Evolutionary conservation across 2,888 invertebrate species (phyloP).

Genomic region (Drosophila siamana): DNA sequence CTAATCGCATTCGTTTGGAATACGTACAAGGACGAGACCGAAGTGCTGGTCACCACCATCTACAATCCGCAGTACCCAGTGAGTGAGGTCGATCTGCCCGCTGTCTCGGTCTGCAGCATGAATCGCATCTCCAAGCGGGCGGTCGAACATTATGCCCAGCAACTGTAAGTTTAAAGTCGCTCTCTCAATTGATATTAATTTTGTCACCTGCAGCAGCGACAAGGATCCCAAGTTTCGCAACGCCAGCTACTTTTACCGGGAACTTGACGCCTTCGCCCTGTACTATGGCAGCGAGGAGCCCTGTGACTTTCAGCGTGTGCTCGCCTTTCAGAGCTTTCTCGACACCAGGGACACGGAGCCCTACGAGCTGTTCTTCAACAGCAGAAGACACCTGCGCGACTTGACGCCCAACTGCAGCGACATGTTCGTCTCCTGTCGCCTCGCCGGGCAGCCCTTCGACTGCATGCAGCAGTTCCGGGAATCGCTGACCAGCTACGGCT

Average conservation of each 20-base stretch:
- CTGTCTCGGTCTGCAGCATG: constrained; percentile 87
- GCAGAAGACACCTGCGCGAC: constrained; percentile 63
- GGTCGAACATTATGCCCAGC: constrained; percentile 80
- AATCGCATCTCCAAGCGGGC: constrained; percentile 86
- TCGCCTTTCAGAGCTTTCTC: constrained; percentile 80
- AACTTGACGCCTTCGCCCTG: constrained; percentile 70
- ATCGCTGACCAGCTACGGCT: constrained; percentile 84
- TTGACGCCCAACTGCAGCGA: constrained; percentile 84
- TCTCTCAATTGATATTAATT: not conserved
- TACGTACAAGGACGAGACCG: constrained; percentile 58
- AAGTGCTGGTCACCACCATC: constrained; percentile 70
- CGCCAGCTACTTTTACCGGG: constrained; percentile 58
- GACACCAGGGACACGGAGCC: constrained; percentile 74
- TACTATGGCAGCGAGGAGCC: constrained; percentile 62
- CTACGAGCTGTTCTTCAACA: constrained; percentile 77
- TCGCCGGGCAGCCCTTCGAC: constrained; percentile 65
- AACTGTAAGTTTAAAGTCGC: constrained; percentile 78
- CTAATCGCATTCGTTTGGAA: constrained; percentile 77
- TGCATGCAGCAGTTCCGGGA: constrained; percentile 79
- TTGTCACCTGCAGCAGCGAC: constrained; percentile 47
- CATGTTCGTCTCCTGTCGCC: constrained; percentile 81
- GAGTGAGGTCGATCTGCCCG: constrained; percentile 87
- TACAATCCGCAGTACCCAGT: constrained; percentile 86
- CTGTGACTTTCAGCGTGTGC: constrained; percentile 60
- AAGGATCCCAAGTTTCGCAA: constrained; percentile 60